Evolutionary conservation across 2,888 invertebrate genomes (phyloP).

Genomic region (Autographa pulchrina): DNA sequence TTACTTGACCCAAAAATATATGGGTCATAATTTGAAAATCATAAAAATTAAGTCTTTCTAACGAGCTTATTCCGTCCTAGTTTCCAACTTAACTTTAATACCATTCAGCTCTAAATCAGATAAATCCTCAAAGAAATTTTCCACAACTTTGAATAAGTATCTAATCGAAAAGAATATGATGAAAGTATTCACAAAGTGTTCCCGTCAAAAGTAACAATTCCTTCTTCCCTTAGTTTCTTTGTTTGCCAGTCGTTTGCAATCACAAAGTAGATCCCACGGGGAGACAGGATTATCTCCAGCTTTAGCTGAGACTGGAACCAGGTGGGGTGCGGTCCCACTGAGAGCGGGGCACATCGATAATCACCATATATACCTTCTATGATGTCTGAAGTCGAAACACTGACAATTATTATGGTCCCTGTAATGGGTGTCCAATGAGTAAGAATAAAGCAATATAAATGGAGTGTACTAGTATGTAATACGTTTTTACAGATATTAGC

Average conservation of each 20-base stretch:
- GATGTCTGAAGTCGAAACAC: no score
- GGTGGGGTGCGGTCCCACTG: constrained; percentile 39
- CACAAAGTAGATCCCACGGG: constrained; percentile 73
- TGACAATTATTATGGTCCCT: neutral
- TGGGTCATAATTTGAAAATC: neutral
- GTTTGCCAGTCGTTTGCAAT: constrained; percentile 72
- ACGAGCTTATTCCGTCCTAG: neutral
- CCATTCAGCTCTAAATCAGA: neutral
- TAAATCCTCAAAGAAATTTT: neutral
- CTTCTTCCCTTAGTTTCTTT: constrained; percentile 68
- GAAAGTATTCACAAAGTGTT: constrained; percentile 24
- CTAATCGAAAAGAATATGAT: constrained; percentile 21
- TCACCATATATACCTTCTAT: no score
- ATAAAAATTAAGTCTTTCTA: neutral
- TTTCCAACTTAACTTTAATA: neutral
- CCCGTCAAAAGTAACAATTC: constrained; percentile 59
- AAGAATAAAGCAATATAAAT: no score
- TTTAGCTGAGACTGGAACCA: constrained; percentile 65
- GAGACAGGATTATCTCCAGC: constrained; percentile 78
- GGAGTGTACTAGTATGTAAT: no score
- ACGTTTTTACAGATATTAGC: no score
- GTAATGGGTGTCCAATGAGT: no score
- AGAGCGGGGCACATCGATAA: constrained; percentile 27
- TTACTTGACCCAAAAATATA: no score
- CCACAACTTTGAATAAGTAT: neutral